Evolutionary conservation across 2,888 invertebrate genomes (phyloP).

Genomic region (Ommatoiulus sabulosus): DNA sequence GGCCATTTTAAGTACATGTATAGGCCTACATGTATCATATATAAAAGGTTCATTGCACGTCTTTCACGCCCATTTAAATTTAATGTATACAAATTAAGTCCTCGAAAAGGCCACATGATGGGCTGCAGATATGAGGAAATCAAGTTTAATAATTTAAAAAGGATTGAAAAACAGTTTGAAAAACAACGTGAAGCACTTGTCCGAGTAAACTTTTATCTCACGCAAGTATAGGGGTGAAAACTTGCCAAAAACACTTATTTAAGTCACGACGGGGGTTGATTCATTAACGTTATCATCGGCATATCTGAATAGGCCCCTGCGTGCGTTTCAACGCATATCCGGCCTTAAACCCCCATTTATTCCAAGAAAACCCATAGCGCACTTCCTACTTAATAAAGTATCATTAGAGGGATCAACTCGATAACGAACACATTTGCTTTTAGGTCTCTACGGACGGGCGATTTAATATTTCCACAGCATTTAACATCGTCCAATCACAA

Average conservation of each 20-base stretch:
- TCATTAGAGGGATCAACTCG: neutral
- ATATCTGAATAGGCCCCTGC: neutral
- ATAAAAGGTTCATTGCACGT: too few species aligned
- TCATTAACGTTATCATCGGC: neutral
- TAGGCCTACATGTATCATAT: too few species aligned
- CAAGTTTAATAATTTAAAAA: too few species aligned
- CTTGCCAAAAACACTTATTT: neutral
- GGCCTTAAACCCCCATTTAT: conserved; percentile 13
- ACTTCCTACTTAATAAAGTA: conserved; percentile 30
- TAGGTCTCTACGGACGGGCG: neutral
- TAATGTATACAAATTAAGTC: too few species aligned
- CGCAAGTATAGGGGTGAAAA: neutral
- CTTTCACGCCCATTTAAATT: too few species aligned
- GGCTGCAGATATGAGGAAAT: too few species aligned
- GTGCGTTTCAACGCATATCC: neutral
- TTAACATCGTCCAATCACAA: neutral
- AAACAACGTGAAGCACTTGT: neutral
- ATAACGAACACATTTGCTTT: conserved; percentile 18
- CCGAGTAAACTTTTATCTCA: too few species aligned
- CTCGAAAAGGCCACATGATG: too few species aligned
- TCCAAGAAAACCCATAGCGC: conserved; percentile 13
- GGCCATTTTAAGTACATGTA: too few species aligned
- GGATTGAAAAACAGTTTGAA: neutral
- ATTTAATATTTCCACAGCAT: neutral
- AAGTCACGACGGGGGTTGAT: neutral